Evolutionary conservation across 2,888 invertebrate species (phyloP).

Genomic region (Octonoba sinensis): DNA sequence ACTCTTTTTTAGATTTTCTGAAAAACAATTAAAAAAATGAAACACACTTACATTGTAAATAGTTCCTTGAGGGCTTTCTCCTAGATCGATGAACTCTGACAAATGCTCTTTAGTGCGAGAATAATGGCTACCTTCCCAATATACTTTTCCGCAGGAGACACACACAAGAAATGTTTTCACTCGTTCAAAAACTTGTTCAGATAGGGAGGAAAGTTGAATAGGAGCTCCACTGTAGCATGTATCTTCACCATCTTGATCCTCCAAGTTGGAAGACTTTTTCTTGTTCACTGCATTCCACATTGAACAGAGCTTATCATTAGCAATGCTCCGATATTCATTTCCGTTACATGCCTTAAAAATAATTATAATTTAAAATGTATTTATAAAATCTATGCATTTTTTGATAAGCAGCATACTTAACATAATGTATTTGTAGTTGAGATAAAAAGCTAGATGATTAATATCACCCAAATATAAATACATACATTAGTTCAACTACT

Average conservation of each 20-base stretch:
- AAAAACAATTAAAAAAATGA: too few relatives aligned
- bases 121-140: constrained; percentile 78
- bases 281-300: constrained; percentile 22
- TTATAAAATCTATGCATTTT: too few relatives aligned
- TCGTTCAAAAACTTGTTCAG: constrained; percentile 23
- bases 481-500: too few relatives aligned
- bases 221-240: background rate
- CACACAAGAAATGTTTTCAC: constrained; percentile 77
- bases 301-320: constrained; percentile 60
- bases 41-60: constrained; percentile 11
- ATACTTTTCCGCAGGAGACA: constrained; percentile 81
- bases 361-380: background rate
- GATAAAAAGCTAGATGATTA: constrained; percentile 14
- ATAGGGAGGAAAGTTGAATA: constrained; percentile 23
- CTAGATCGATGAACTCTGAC: background rate
- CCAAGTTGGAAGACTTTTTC: constrained; percentile 9
- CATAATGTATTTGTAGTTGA: constrained; percentile 5
- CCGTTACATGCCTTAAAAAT: constrained; percentile 73
- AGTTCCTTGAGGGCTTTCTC: background rate
- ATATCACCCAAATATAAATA: too few relatives aligned
- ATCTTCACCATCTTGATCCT: too few relatives aligned
- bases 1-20: too few relatives aligned
- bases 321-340: constrained; percentile 73
- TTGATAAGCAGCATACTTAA: too few relatives aligned
- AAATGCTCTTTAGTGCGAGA: constrained; percentile 32